phyloP scores from a whole-genome alignment of 2,113 vertebrate species.

The Chloropsis hardwickii region DNA sequence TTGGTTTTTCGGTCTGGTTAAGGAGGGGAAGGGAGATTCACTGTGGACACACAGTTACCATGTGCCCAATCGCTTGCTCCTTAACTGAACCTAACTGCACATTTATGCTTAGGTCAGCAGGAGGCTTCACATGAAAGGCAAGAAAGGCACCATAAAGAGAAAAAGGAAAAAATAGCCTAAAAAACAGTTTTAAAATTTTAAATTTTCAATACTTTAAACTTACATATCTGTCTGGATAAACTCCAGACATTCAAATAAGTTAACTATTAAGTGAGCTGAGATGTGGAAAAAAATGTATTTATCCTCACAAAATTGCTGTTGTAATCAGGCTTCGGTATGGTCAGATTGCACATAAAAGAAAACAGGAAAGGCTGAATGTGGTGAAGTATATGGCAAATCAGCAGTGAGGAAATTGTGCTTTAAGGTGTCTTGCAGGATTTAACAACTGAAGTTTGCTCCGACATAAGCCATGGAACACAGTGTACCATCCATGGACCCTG shows the following conservation, averaged over 20 bases:
- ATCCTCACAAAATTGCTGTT: conserved; percentile 44
- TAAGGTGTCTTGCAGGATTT: conserved; percentile 63
- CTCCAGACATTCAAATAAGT: conserved; percentile 62
- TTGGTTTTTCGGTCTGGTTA: not conserved
- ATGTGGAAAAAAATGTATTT: conserved; percentile 9
- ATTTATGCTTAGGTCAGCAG: conserved; percentile 27
- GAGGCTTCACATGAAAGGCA: conserved; percentile 64
- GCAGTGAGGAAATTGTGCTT: conserved; percentile 77
- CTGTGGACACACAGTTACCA: not conserved
- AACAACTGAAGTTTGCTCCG: conserved; percentile 62
- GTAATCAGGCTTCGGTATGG: conserved; percentile 30
- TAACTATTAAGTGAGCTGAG: conserved; percentile 42
- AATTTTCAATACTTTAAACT: conserved; percentile 43
- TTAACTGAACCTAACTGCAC: conserved; percentile 1
- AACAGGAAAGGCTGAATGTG: conserved; percentile 27
- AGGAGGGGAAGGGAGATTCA: not conserved
- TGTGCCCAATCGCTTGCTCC: not conserved
- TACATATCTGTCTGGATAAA: conserved; percentile 55
- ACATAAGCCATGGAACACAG: conserved; percentile 52
- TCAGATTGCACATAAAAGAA: conserved; percentile 34
- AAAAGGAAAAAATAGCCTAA: conserved; percentile 45
- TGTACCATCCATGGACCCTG: conserved; percentile 45
- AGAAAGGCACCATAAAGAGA: conserved; percentile 82
- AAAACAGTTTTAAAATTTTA: not conserved
- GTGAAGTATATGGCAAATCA: conserved; percentile 55